Conservation (phyloP, 1,140 invertebrate species). For the Laupala kohalensis region DNA sequence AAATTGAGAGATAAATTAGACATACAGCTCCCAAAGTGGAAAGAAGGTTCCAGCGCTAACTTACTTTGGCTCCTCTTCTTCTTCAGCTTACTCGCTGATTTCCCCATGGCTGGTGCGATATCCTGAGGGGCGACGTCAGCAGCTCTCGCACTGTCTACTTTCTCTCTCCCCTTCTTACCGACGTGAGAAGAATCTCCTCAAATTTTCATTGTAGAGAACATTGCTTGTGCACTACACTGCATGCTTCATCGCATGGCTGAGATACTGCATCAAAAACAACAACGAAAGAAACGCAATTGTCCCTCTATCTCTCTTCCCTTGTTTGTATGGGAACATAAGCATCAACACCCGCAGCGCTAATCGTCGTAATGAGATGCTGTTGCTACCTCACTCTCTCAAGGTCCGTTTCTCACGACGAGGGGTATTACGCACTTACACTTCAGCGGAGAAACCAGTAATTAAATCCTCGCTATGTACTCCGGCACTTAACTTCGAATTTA, state of each 20-base stretch:
- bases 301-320: background rate
- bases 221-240: background rate
- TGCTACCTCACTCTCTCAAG: background rate
- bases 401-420: background rate
- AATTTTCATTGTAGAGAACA: background rate
- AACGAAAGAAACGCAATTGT: background rate
- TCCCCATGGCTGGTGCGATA: background rate
- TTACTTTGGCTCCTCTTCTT: background rate
- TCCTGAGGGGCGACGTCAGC: background rate
- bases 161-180: background rate
- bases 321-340: background rate
- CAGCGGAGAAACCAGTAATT: background rate
- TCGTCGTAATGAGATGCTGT: background rate
- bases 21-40: too few species aligned
- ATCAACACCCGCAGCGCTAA: background rate
- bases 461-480: background rate
- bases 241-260: background rate
- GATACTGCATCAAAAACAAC: too few species aligned
- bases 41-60: background rate
- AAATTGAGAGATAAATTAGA: too few species aligned
- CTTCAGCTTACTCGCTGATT: background rate
- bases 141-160: background rate
- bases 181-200: background rate
- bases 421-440: background rate
- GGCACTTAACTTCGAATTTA: too few species aligned